Conservation (phyloP, 2,797 vertebrate genomes). For the Falco columbarius region DNA sequence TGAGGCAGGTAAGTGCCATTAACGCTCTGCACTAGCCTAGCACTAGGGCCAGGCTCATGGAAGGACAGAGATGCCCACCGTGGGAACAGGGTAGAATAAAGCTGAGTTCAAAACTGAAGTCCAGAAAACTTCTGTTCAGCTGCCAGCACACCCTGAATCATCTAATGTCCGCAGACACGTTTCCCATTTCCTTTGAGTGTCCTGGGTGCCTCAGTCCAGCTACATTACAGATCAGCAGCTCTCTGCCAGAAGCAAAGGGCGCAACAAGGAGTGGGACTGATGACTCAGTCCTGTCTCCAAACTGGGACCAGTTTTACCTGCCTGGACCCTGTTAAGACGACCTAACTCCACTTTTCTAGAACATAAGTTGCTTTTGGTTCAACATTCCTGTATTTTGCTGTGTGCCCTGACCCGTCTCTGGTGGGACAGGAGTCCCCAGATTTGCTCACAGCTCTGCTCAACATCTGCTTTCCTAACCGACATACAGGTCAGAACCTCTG, state of each 20-base stretch:
- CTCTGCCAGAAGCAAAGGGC: neutral
- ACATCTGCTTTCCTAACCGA: neutral
- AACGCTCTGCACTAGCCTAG: fast-evolving
- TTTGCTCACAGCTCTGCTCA: neutral
- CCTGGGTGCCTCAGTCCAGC: slow-evolving; percentile 4
- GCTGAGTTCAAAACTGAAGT: slow-evolving; percentile 21
- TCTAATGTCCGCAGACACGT: slow-evolving; percentile 12
- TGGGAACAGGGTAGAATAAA: slow-evolving; percentile 48
- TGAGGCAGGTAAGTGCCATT: neutral
- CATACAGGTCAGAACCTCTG: fast-evolving
- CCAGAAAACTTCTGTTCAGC: slow-evolving; percentile 46
- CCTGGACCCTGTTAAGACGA: neutral
- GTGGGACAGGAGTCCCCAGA: neutral
- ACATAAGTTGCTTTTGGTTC: neutral
- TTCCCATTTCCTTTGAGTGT: slow-evolving; percentile 38
- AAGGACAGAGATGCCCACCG: neutral
- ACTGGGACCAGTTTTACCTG: slow-evolving; percentile 48
- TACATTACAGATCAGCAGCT: slow-evolving; percentile 1
- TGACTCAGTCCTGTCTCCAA: slow-evolving; percentile 34
- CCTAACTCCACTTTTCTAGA: neutral
- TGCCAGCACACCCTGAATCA: slow-evolving; percentile 64
- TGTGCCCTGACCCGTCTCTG: neutral
- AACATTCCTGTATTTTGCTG: neutral
- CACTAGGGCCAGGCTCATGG: neutral
- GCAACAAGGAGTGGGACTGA: neutral